Evolutionary conservation across 2,113 vertebrate genomes (phyloP), one percentile per base, ranked within the genome.

Genomic region (Cebidichthys violaceus): DNA sequence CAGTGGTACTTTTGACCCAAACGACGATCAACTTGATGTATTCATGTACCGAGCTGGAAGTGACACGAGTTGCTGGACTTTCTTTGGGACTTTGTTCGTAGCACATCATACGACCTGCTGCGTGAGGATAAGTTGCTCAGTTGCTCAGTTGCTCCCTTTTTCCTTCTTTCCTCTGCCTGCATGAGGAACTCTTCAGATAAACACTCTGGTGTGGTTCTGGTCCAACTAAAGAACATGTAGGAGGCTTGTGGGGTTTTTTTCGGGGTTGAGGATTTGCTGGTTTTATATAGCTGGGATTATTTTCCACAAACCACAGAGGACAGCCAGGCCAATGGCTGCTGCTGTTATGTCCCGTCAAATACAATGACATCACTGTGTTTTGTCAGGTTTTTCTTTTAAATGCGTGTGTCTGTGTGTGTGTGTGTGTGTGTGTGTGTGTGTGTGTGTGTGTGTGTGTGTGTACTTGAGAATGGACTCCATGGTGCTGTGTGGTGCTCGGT

Each of bases 321-420:
- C 20, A 24, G 35, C 68, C 24, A 2, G 18, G 82, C 69, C 79
- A 77, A 18, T 55, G 62, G 35, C 35, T n/a, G 83, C 74, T 73
- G 84, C 89, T 82, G 69, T 81, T 88, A 61, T 84, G 84, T 84
- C 45, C 72, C 33, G 43, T 88, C 90, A 88, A 79, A 79, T 72
- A 71, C 80, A 75, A 81, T 93, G 90, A 90, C 88, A 87, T 90
- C 91, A 91, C 43, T 77, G 84, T 77, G 84, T 87, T 90, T 70
- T 86, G 79, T 87, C 29, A 59, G 39, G 5, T 47, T 47, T 75
- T 78, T 77, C 22, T 50, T 47, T 33, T 6, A 35, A 22, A 37
- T 55, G 55, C 4, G 69, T 57, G 43, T 64, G 73, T 50, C 57
- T 39, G 57, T 74, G 82, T 86, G 76, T 54, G 76, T 54, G 54